Base-by-base conservation (phyloP, 2,888 invertebrate species). In the Eueremaeus valkanovi region DNA sequence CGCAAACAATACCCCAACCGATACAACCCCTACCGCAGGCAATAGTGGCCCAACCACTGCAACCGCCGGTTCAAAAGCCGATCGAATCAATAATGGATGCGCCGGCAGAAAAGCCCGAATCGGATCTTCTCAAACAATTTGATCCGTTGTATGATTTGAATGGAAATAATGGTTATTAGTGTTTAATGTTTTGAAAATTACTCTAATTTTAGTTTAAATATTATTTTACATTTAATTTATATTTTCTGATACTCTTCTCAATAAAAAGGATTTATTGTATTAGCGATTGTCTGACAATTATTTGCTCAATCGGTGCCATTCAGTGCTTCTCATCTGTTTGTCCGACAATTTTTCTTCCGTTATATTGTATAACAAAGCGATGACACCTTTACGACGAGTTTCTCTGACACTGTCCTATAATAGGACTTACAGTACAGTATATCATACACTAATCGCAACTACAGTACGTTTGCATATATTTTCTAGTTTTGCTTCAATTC, bases 121-220 rank as follows among this genome's bases (percentile, higher is more conserved):
- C 72, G 16, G 75, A 75, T 51, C 36, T 75, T 16, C 24, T 75
- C 18, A 51, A 70, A 51, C 75, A 75, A 45, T 75, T 75, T 51
- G 75, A 75, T 63, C 75, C 75, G 11, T 72, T 75, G n/a, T 75
- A 55, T 70, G 27, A 70, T 2, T 72, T 42, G 18, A 66, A 55
- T 24, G n/a, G n/a, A n/a, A n/a, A n/a, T n/a, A 61, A 68, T 40
- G 68, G 42, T 11, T 27, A 24, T 42, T 40, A 68, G 42, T 21
- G 3, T 42, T n/a, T 24, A 42, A 42, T n/a, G 36, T 1, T 3
- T 61, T 33, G 16, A 31, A 24, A 55, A 55, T 27, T 55, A 24
- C 24, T 24, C 9, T 55, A 24, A 13, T 55, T 24, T 24, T 24
- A 27, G 6, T 55, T 55, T 9, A 24, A 24, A 27, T 24, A 27